Evolutionary conservation across 2,888 invertebrate species (phyloP).

Genomic region (Electrophaes corylata): DNA sequence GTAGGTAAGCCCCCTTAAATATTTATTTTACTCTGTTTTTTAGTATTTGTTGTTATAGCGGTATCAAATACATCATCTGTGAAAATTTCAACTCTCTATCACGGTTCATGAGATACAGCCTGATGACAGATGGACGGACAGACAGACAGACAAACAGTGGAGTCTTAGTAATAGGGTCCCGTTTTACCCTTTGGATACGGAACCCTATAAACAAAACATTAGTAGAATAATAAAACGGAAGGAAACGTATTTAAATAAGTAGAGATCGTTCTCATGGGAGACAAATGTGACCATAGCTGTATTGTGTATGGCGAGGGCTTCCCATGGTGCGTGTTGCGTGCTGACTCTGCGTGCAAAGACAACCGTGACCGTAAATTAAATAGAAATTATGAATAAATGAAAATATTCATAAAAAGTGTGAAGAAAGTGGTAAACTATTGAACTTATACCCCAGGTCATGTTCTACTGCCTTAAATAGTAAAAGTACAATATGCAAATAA

Average conservation of each 20-base stretch:
- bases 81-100: no score
- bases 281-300: conserved; percentile 1
- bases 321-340: conserved; percentile 21
- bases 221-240: conserved; percentile 14
- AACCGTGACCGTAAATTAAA: conserved; percentile 16
- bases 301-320: neutral
- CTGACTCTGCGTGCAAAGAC: conserved; percentile 6
- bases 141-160: no score
- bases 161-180: no score
- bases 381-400: conserved; percentile 1
- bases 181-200: no score
- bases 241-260: conserved; percentile 4
- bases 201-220: neutral
- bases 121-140: no score
- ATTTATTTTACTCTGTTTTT: no score
- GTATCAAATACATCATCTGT: no score
- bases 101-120: no score
- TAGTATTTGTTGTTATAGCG: no score
- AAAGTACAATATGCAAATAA: neutral
- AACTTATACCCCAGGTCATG: neutral
- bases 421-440: neutral
- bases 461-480: neutral
- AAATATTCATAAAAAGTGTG: neutral
- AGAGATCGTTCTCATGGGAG: conserved; percentile 16
- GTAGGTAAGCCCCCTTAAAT: no score